Evolutionary conservation across 1,140 invertebrate genomes (phyloP).

Genomic region (Fopius arisanus): DNA sequence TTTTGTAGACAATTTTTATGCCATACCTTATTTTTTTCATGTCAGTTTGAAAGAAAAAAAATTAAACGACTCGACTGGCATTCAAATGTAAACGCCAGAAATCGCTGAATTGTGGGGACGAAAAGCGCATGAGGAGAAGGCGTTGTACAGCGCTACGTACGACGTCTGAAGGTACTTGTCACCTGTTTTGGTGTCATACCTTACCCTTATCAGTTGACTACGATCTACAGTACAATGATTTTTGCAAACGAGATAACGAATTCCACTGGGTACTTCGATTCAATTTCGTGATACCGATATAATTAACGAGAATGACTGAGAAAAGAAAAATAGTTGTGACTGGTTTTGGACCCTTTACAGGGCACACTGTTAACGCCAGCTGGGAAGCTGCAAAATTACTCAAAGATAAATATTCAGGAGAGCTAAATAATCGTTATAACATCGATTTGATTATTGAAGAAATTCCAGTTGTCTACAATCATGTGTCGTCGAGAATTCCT

Average conservation of each 20-base stretch:
- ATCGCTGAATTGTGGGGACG: too few relatives aligned
- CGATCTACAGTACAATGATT: too few relatives aligned
- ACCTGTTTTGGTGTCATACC: too few relatives aligned
- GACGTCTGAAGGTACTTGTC: too few relatives aligned
- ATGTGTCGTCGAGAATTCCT: slow-evolving; percentile 69
- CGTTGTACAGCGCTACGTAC: too few relatives aligned
- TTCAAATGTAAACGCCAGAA: too few relatives aligned
- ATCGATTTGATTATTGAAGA: slow-evolving; percentile 69
- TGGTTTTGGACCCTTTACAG: slow-evolving; percentile 80
- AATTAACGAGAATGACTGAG: neutral
- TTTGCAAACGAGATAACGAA: neutral
- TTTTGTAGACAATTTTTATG: too few relatives aligned
- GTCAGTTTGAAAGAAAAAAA: too few relatives aligned
- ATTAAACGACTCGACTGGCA: too few relatives aligned
- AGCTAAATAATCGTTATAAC: slow-evolving; percentile 54
- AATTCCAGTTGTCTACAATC: slow-evolving; percentile 74
- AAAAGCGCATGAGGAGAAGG: too few relatives aligned
- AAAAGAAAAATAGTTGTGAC: slow-evolving; percentile 63
- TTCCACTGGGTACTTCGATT: neutral
- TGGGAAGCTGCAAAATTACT: slow-evolving; percentile 75
- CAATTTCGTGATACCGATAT: neutral
- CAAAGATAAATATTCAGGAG: slow-evolving; percentile 59
- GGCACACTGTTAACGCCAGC: slow-evolving; percentile 76
- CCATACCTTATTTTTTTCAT: too few relatives aligned
- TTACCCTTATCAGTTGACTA: too few relatives aligned